Evolutionary conservation across 1,140 invertebrate genomes (phyloP).

Genomic region (Coenobita brevimanus): DNA sequence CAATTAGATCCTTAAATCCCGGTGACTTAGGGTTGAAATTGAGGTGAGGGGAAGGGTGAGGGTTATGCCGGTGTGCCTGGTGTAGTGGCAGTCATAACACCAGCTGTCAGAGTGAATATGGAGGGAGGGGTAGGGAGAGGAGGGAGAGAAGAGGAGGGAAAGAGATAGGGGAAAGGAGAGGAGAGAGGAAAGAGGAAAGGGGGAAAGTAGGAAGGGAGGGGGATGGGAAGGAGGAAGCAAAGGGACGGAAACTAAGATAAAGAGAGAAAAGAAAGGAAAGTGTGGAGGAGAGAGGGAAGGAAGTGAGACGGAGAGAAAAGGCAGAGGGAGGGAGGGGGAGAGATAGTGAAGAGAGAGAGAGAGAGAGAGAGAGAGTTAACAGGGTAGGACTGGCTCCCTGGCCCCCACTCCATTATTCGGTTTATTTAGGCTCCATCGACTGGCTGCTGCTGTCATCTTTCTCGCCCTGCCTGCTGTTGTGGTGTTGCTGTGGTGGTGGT

Average conservation of each 20-base stretch:
- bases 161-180: conserved; percentile 14
- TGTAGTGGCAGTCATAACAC: conserved; percentile 29
- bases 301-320: background rate
- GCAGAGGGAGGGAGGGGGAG: background rate
- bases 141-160: background rate
- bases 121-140: background rate
- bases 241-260: background rate
- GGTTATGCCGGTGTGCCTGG: background rate
- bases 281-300: background rate
- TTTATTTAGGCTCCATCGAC: conserved; percentile 33
- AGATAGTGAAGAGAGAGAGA: background rate
- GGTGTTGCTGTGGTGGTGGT: too few species aligned
- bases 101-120: conserved; percentile 38
- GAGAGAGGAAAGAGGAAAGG: conserved; percentile 1
- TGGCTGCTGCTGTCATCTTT: too few species aligned
- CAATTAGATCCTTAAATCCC: background rate
- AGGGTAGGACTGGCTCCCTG: background rate
- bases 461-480: too few species aligned
- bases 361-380: conserved; percentile 18
- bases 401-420: conserved; percentile 11
- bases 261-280: background rate
- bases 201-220: conserved; percentile 23
- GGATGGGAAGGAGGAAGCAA: background rate
- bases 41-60: background rate
- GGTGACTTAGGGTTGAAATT: background rate